These are phyloP conservation scores for Ophraella communa DNA, from an alignment of 2,888 invertebrate genomes.

Conservation along the genomic window DNA sequence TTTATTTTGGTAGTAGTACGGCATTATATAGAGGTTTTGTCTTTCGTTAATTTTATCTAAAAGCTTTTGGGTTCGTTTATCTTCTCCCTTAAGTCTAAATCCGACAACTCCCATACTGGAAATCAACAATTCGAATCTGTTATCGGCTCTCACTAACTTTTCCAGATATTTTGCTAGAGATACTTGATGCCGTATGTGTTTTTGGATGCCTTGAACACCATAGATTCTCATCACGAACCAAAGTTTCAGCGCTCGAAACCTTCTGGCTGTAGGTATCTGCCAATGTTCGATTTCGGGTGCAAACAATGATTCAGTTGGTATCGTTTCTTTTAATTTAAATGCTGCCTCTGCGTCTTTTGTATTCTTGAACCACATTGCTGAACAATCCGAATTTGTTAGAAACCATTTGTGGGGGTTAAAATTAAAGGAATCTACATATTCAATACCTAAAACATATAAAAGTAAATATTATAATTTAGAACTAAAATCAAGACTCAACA, in stretches of 20 bases:
- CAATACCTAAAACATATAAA: slow-evolving; percentile 61
- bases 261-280: slow-evolving; percentile 85
- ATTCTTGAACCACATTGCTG: slow-evolving; percentile 90
- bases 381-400: slow-evolving; percentile 94
- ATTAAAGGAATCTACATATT: slow-evolving; percentile 88
- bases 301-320: slow-evolving; percentile 30
- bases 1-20: slow-evolving; percentile 72
- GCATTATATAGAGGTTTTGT: slow-evolving; percentile 82
- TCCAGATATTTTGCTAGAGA: slow-evolving; percentile 81
- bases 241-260: slow-evolving; percentile 90
- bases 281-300: slow-evolving; percentile 89
- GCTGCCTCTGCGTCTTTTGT: slow-evolving; percentile 81
- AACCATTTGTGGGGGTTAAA: slow-evolving; percentile 97
- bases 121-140: slow-evolving; percentile 76
- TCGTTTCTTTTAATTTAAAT: slow-evolving; percentile 70
- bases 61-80: slow-evolving; percentile 68
- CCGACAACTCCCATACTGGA: slow-evolving; percentile 74
- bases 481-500: neutral
- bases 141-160: slow-evolving; percentile 70
- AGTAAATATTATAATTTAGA: too few relatives aligned
- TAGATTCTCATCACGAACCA: slow-evolving; percentile 89
- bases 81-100: slow-evolving; percentile 81
- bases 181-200: slow-evolving; percentile 78
- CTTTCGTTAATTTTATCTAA: slow-evolving; percentile 76
- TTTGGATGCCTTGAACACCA: slow-evolving; percentile 81